Evolutionary conservation across 2,797 vertebrate species (phyloP).

Genomic region (Delichon dasypus): DNA sequence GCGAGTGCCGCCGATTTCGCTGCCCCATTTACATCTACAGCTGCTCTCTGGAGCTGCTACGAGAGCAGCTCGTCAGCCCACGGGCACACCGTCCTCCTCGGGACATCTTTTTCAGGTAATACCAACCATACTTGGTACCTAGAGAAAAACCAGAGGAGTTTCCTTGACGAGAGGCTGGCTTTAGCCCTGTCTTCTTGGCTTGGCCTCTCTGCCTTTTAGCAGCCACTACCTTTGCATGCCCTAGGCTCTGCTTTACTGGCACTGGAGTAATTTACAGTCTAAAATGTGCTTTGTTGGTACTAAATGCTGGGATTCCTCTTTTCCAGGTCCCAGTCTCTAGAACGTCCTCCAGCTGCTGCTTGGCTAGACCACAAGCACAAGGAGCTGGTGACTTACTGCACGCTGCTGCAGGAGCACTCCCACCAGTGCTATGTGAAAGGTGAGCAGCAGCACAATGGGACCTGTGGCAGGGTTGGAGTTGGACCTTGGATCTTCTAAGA

Average conservation of each 20-base stretch:
- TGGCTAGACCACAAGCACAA: slow-evolving; percentile 93
- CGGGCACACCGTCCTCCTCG: slow-evolving; percentile 77
- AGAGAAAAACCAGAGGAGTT: not conserved
- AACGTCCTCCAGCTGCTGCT: slow-evolving; percentile 81
- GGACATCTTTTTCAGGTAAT: slow-evolving; percentile 91
- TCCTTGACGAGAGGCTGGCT: not conserved
- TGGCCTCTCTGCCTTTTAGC: not conserved
- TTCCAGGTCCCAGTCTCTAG: slow-evolving; percentile 87
- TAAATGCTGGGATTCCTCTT: not conserved
- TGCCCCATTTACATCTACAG: slow-evolving; percentile 95
- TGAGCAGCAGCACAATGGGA: not conserved
- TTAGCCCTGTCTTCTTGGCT: not conserved
- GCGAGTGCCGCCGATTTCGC: slow-evolving; percentile 77
- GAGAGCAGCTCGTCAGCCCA: slow-evolving; percentile 88
- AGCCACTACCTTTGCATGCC: not conserved
- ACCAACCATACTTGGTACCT: not conserved
- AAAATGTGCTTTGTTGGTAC: not conserved
- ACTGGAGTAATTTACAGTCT: not conserved
- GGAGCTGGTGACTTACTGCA: slow-evolving; percentile 90
- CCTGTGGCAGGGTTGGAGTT: not conserved
- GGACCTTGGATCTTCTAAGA: not conserved
- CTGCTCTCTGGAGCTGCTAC: slow-evolving; percentile 89
- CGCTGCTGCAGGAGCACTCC: slow-evolving; percentile 91
- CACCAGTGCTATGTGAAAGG: slow-evolving; percentile 92
- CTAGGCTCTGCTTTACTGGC: not conserved